These are phyloP conservation scores for Coilia nasus DNA, from an alignment of 2,797 vertebrate species.

Conservation along the genomic window DNA sequence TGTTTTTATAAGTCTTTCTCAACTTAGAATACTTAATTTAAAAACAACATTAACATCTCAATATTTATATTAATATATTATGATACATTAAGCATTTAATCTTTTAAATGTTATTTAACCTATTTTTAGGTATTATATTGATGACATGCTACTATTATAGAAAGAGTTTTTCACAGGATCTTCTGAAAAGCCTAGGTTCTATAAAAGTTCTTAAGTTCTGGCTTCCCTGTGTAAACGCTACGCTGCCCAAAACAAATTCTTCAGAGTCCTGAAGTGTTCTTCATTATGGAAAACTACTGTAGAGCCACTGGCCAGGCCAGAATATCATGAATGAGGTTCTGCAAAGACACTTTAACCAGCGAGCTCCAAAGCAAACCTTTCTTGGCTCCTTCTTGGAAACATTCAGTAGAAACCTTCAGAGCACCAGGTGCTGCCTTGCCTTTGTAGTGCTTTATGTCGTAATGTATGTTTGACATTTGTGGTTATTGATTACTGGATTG, in stretches of 20 bases:
- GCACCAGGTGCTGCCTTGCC: not conserved
- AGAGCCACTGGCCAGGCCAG: not conserved
- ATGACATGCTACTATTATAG: not conserved
- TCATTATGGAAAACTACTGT: not conserved
- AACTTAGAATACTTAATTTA: too few species aligned
- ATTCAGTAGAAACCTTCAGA: not conserved
- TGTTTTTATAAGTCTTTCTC: too few species aligned
- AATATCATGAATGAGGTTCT: not conserved
- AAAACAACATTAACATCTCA: too few species aligned
- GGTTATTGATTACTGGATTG: not conserved
- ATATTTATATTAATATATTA: too few species aligned
- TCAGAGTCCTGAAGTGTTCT: not conserved
- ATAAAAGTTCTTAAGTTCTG: not conserved
- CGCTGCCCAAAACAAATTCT: not conserved
- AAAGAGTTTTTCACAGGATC: not conserved
- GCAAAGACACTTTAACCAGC: slow-evolving; percentile 11
- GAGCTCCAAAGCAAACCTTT: not conserved
- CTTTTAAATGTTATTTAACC: not conserved
- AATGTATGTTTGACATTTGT: not conserved
- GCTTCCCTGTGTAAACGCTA: not conserved
- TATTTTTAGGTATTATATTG: not conserved
- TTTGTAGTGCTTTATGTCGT: not conserved
- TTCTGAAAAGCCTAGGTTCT: not conserved
- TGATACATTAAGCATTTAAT: too few species aligned
- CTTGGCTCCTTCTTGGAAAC: not conserved